Conservation (phyloP, 2,797 vertebrate species). For the Ambastaia sidthimunki region DNA sequence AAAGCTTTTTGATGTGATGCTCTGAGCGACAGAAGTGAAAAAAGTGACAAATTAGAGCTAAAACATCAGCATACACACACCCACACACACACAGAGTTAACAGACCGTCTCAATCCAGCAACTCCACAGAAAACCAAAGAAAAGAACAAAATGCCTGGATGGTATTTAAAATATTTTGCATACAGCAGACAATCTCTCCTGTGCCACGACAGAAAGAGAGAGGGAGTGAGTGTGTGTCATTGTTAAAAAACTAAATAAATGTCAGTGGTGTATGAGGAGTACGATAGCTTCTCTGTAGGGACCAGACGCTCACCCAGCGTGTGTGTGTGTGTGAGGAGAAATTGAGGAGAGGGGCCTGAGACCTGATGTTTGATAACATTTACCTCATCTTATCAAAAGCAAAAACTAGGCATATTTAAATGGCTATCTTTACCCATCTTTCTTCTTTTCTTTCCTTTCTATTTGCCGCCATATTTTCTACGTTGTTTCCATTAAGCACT, state of each 20-base stretch:
- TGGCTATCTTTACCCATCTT: constrained; percentile 68
- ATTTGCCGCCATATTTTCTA: constrained; percentile 38
- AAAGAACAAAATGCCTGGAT: constrained; percentile 65
- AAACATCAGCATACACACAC: constrained; percentile 63
- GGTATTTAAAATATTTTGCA: constrained; percentile 83
- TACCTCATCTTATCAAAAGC: constrained; percentile 60
- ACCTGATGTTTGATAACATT: constrained; percentile 76
- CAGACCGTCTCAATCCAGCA: constrained; percentile 12
- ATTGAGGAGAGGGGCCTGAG: constrained; percentile 65
- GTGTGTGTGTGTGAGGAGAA: constrained; percentile 32
- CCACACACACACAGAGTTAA: constrained; percentile 31
- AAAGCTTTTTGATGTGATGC: constrained; percentile 77
- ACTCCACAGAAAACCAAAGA: constrained; percentile 57
- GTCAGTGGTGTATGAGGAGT: constrained; percentile 86
- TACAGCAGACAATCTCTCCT: constrained; percentile 68
- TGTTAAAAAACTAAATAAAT: constrained; percentile 93
- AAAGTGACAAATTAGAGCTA: constrained; percentile 81
- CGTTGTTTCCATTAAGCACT: constrained; percentile 71
- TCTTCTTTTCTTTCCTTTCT: constrained; percentile 46
- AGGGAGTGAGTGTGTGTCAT: constrained; percentile 72
- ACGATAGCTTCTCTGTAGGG: constrained; percentile 86
- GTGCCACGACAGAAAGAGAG: constrained; percentile 70
- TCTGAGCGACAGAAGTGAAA: constrained; percentile 78
- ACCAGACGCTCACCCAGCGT: constrained; percentile 58
- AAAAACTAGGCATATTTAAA: constrained; percentile 73